Conservation (phyloP, 2,113 vertebrate species). For the Oophaga pumilio region DNA sequence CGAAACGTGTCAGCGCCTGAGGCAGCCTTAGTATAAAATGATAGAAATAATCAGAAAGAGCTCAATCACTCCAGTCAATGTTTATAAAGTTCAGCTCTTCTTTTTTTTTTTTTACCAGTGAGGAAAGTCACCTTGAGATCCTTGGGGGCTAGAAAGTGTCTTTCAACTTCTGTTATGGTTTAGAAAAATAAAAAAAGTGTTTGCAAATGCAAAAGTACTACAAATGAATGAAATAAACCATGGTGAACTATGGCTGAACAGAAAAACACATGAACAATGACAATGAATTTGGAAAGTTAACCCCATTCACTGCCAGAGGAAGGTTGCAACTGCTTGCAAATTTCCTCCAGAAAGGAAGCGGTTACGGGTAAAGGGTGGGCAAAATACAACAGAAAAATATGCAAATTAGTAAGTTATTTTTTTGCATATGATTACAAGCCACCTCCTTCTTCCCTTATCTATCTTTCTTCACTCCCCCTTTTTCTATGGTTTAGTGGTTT, state of each 20-base stretch:
- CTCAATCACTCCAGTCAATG: background rate
- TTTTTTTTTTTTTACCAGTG: background rate
- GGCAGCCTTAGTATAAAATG: background rate
- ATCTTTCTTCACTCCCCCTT: slow-evolving; percentile 55
- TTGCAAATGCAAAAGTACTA: background rate
- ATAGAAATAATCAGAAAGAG: background rate
- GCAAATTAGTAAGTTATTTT: background rate
- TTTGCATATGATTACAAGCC: slow-evolving; percentile 28
- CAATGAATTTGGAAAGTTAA: slow-evolving; percentile 12
- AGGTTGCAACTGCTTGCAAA: slow-evolving; percentile 32
- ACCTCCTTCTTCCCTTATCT: slow-evolving; percentile 42
- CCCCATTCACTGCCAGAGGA: slow-evolving; percentile 38
- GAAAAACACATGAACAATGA: slow-evolving; percentile 24
- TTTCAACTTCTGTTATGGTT: background rate
- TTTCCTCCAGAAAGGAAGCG: slow-evolving; percentile 23
- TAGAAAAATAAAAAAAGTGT: background rate
- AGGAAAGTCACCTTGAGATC: slow-evolving; percentile 42
- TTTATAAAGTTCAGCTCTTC: slow-evolving; percentile 1
- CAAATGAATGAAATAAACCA: background rate
- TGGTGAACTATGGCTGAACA: background rate
- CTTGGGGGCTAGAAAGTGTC: slow-evolving; percentile 9
- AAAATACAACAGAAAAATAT: slow-evolving; percentile 21
- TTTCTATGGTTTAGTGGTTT: background rate
- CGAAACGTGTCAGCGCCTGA: background rate
- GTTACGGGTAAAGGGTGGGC: slow-evolving; percentile 7